Base-by-base conservation (phyloP, 2,888 invertebrate genomes). In the Mesochorus sp. region DNA sequence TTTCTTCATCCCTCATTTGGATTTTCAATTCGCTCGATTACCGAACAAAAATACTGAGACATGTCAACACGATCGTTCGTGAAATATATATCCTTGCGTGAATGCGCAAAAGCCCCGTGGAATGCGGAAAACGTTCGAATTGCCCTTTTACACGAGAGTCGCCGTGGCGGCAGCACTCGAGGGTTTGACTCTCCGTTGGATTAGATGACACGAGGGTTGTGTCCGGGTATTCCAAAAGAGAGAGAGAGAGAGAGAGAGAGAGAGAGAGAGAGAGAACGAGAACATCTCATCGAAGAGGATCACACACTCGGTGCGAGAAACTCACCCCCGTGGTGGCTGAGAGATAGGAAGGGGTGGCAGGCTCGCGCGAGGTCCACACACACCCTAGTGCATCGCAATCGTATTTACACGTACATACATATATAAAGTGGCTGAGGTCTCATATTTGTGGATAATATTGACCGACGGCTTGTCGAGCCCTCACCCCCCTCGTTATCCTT, bases 371-470 rank as follows among this genome's bases (percentile, higher is more conserved):
- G 44, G 26, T 34, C 34, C 39, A 14, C 37, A 39, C n/a, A n/a
- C 51, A 37, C 39, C 57, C 57, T 76, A 14, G 21, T 64, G 31
- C 55, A 64, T 47, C 34, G 28, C 47, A 24, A 62, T 71, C 62
- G 57, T 57, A 76, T 64, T 51, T 26, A 37, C 21, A 51, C 3
- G 12, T 34, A 39, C 19, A 44, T 26, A 24, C 31, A 28, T 24
- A 39, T 61, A 51, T 64, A 49, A 42, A 68, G 26, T 67, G 28
- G 62, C 49, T 68, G 37, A 31, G 17, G 49, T 76, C 81, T 82
- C 76, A 86, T 88, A 86, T 88, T 88, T 88, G 86, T 86, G 80
- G 84, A 87, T 87, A 84, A 87, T 87, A 87, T 88, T 88, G 86
- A 85, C 87, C 82, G 80, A 82, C 64, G 81, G 80, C 81, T 75